These are phyloP conservation scores for Metallyticus violacea DNA, from an alignment of 2,888 invertebrate species.

Conservation along the genomic window DNA sequence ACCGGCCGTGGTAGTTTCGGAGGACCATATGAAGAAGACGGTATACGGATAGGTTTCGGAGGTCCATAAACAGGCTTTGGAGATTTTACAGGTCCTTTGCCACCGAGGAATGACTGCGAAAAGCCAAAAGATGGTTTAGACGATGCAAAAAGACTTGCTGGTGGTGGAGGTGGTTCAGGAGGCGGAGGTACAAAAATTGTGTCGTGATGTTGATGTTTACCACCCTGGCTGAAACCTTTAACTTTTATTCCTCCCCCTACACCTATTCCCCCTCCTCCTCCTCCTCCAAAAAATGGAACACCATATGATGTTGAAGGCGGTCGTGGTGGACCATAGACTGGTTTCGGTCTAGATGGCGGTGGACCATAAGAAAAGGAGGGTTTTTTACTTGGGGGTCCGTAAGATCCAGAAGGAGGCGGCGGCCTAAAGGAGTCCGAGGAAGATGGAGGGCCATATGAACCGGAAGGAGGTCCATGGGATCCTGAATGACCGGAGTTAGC, in stretches of 20 bases:
- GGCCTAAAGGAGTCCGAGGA: not conserved
- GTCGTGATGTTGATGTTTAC: conserved; percentile 34
- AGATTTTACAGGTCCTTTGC: not conserved
- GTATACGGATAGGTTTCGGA: not conserved
- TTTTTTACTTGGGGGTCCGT: not conserved
- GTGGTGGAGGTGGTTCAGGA: conserved; percentile 32
- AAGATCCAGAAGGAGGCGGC: not conserved
- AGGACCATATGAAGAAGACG: conserved; percentile 32
- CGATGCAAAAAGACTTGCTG: conserved; percentile 23
- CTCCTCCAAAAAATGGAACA: conserved; percentile 27
- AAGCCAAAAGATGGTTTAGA: conserved; percentile 8
- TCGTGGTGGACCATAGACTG: not conserved
- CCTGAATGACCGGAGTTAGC: conserved; percentile 46
- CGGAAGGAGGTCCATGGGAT: conserved; percentile 11
- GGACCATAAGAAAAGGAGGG: not conserved
- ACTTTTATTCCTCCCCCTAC: not conserved
- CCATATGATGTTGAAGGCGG: not conserved
- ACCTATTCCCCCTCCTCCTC: not conserved
- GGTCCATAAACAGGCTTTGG: conserved; percentile 17
- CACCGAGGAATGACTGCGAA: not conserved
- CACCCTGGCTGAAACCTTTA: not conserved
- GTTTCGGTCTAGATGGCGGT: not conserved
- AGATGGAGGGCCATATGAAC: not conserved
- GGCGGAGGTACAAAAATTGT: conserved; percentile 43
- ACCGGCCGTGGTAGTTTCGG: conserved; percentile 50